phyloP scores from a whole-genome alignment of 2,113 vertebrate genomes.

The Melanerpes aurifrons region DNA sequence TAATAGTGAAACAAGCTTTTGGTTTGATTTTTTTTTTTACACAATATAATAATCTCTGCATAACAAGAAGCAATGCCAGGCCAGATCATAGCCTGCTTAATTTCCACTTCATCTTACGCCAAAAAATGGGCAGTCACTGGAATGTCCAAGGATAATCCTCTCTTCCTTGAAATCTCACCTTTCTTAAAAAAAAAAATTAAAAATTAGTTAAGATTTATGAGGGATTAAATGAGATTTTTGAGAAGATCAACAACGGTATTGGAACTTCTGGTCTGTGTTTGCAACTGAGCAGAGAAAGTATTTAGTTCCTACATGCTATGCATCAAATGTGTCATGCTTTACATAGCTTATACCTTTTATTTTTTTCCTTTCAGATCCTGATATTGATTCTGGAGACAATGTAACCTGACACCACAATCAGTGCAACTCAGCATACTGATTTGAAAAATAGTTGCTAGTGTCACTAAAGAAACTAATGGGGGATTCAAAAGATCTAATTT shows the following conservation, averaged over 20 bases:
- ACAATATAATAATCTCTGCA: not conserved
- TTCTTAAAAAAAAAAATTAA: too few relatives aligned
- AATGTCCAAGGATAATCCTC: not conserved
- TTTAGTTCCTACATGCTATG: not conserved
- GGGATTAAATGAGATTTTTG: not conserved
- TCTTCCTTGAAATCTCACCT: not conserved
- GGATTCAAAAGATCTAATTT: not conserved
- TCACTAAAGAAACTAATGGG: not conserved
- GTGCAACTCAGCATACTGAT: not conserved
- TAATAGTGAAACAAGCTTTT: not conserved
- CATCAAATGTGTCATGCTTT: not conserved
- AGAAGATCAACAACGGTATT: not conserved
- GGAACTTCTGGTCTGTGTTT: not conserved
- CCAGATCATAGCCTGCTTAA: not conserved
- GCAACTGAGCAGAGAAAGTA: not conserved
- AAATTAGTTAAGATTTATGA: not conserved
- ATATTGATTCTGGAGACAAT: not conserved
- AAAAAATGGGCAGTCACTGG: not conserved
- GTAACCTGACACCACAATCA: not conserved
- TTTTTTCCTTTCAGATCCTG: not conserved
- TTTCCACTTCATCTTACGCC: not conserved
- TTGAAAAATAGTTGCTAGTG: not conserved
- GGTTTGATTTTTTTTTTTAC: not conserved
- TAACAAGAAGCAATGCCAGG: not conserved
- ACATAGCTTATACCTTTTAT: not conserved